Evolutionary conservation across 2,113 vertebrate species (phyloP).

Genomic region (Aphyosemion australe): DNA sequence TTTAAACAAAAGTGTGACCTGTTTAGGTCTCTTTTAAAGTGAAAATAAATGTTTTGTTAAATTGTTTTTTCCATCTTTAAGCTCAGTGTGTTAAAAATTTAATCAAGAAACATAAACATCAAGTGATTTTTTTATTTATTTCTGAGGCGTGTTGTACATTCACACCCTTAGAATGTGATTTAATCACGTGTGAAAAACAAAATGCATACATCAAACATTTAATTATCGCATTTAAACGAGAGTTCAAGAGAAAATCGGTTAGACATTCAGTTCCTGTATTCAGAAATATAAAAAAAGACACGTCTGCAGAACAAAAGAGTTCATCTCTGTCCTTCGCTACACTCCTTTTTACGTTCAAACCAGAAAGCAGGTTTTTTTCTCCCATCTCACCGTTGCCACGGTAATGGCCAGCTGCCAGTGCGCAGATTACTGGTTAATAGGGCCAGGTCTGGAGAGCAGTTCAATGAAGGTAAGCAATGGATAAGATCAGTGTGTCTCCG

Average conservation of each 20-base stretch:
- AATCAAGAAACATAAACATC: neutral
- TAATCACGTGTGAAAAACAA: conserved; percentile 2
- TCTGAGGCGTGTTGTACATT: conserved; percentile 31
- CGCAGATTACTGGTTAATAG: conserved; percentile 79
- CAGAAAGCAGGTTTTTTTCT: conserved; percentile 72
- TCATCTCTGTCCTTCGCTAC: conserved; percentile 67
- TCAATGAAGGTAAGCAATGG: conserved; percentile 76
- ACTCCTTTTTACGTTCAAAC: conserved; percentile 79
- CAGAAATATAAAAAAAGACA: conserved; percentile 39
- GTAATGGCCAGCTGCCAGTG: conserved; percentile 82
- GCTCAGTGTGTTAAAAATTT: too few species aligned
- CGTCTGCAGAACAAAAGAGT: conserved; percentile 52
- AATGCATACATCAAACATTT: conserved; percentile 12
- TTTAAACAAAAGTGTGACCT: neutral
- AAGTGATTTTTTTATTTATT: neutral
- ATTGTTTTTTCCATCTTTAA: too few species aligned
- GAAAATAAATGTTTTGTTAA: neutral
- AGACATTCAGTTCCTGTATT: conserved; percentile 24
- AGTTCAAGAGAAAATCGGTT: conserved; percentile 32
- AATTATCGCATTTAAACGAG: conserved; percentile 22
- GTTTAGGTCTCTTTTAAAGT: neutral
- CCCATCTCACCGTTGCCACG: conserved; percentile 79
- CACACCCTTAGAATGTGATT: conserved; percentile 48
- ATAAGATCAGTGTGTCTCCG: conserved; percentile 68
- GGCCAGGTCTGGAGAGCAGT: conserved; percentile 76